Evolutionary conservation across 2,888 invertebrate species (phyloP).

Genomic region (Unio pictorum): DNA sequence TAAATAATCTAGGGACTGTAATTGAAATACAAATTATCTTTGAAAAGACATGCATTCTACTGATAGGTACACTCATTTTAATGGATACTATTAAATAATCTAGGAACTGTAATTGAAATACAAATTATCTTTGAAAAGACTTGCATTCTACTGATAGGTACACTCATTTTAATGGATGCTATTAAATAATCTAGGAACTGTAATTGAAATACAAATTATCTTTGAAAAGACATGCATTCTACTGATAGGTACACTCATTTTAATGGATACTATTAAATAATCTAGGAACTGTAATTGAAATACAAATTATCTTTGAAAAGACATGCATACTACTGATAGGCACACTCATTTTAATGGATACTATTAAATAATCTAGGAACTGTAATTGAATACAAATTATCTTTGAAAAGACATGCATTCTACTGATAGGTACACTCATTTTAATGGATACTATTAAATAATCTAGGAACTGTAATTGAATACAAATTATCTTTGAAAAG

Average conservation of each 20-base stretch:
- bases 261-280: not conserved
- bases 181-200: conserved; percentile 56
- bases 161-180: not conserved
- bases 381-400: conserved; percentile 62
- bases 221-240: not conserved
- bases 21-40: conserved; percentile 50
- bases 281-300: conserved; percentile 69
- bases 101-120: conserved; percentile 70
- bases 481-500: no score
- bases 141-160: not conserved
- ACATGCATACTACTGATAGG: not conserved
- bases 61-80: not conserved
- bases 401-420: not conserved
- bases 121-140: not conserved
- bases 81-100: conserved; percentile 1
- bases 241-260: not conserved
- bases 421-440: not conserved
- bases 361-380: conserved; percentile 51
- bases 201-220: conserved; percentile 59
- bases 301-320: no score
- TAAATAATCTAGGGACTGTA: conserved; percentile 60
- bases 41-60: not conserved
- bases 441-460: not conserved
- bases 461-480: conserved; percentile 68
- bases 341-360: not conserved